A percentile compares a stretch with the other conserved stretches of the same genome.
These are phyloP conservation scores for Drosophila miranda DNA, from an alignment of 1,140 invertebrate genomes.

Conservation along the genomic window DNA sequence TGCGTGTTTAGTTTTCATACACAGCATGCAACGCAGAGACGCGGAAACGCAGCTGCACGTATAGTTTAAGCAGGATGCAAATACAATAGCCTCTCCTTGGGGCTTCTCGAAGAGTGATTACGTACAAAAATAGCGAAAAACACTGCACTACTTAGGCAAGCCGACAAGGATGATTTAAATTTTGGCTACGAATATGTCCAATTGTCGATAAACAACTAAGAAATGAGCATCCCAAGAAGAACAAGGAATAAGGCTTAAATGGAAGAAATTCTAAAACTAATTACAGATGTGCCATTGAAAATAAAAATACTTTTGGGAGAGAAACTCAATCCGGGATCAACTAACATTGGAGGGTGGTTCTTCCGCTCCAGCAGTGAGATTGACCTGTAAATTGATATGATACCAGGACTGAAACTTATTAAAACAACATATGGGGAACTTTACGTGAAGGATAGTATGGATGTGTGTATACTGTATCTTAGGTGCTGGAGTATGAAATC, in stretches of 20 bases:
- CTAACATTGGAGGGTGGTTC: slow-evolving; percentile 82
- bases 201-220: slow-evolving; percentile 15
- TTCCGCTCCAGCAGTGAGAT: slow-evolving; percentile 82
- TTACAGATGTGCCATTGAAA: slow-evolving; percentile 42
- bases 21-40: slow-evolving; percentile 32
- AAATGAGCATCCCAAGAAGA: slow-evolving; percentile 35
- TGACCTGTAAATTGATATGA: slow-evolving; percentile 78
- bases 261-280: slow-evolving; percentile 34
- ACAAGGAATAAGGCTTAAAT: slow-evolving; percentile 19
- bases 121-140: slow-evolving; percentile 9
- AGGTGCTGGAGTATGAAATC: not conserved
- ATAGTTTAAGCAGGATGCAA: slow-evolving; percentile 28
- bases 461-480: slow-evolving; percentile 6
- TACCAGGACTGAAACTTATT: slow-evolving; percentile 54
- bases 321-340: slow-evolving; percentile 49
- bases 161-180: slow-evolving; percentile 7
- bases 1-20: slow-evolving; percentile 32
- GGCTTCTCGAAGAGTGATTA: slow-evolving; percentile 1
- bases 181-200: slow-evolving; percentile 9
- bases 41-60: too few species aligned
- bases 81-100: slow-evolving; percentile 15
- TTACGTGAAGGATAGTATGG: not conserved
- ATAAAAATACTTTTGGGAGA: slow-evolving; percentile 7
- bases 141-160: slow-evolving; percentile 25
- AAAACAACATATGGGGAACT: slow-evolving; percentile 30